Base-by-base conservation (phyloP, 2,888 invertebrate genomes). In the Euplagia quadripunctaria region DNA sequence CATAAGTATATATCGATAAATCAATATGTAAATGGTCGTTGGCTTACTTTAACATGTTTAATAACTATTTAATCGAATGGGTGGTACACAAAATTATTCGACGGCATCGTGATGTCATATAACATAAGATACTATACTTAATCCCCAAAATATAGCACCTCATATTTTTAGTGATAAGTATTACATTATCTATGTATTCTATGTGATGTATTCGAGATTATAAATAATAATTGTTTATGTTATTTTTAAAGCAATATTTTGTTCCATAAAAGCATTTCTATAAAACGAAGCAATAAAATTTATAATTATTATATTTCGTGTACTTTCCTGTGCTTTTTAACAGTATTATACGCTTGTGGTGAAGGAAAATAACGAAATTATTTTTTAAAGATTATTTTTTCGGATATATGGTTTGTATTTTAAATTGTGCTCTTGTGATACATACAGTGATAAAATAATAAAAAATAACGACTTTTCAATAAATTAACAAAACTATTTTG, bases 191-290 rank as follows among this genome's bases (percentile, higher is more conserved):
- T 90, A 88, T 89, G 84, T 92, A 87, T 87, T 81, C 85, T 85
- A 84, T 90, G 90, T 92, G 90, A 92, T 92, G 89, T 91, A 90
- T 89, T 89, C 86, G 87, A 91, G 91, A 91, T 91, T 91, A 88
- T 81, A 84, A 82, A 91, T 91, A 90, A 87, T 82, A 83, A 82
- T 85, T 86, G 89, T 91, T 90, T 87, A 88, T 85, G 88, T 92
- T 91, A 85, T 87, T 89, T 90, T 87, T 86, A 86, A 91, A 89
- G 88, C 89, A 93, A 93, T 92, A 92, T 90, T 90, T 89, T 87
- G 84, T 88, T 89, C 85, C 82, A 85, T 86, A 77, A 84, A 88
- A 90, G 88, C 90, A 88, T 90, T 92, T 90, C 86, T 89, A 84
- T 85, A 83, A 86, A 89, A 88, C 79, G 83, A 89, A 93, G 92